Evolutionary conservation across 2,888 invertebrate genomes (phyloP), one percentile per base, ranked within the genome.

Genomic region (Liopterus haemorrhoidalis): DNA sequence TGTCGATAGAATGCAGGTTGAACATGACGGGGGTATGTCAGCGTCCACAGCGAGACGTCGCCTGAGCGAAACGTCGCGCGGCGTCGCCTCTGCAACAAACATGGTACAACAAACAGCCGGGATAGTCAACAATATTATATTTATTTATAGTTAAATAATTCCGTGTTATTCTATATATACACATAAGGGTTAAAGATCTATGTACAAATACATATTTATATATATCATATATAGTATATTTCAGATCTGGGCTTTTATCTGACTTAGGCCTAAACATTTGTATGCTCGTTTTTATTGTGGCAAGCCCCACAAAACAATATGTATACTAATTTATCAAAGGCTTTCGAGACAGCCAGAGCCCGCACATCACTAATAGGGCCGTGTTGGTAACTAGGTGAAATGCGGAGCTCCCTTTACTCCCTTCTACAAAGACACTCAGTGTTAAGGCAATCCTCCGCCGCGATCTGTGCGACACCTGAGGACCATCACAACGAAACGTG

Each of bases 181-280:
- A 60, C 53, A 57, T 58, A 61, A 55, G 60, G 58, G 59, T 59
- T 60, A 45, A 37, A 28, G 42, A 28, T 24, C 42, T 42, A 42
- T 42, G 16, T 42, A 42, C 42, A 42, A 41, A 35, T 42, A 60
- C 60, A 59, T 58, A 57, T 44, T 25, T 21, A 36, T 36, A 36
- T 49, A 50, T 59, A 4, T 31, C n/a, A 31, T 31, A 31, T 31
- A 33, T 41, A 33, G 28, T 35, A 28, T 36, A 42, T 36, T 25
- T 42, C 42, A 45, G 45, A 45, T 45, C 39, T 39, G 25, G 24
- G 24, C 14, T 33, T 21, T 18, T 31, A 35, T 41, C 35, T 41
- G 51, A 55, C 59, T 63, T 62, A 62, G 62, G 66, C 68, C 67
- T 66, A 63, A 61, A 61, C 61, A 64, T 66, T 64, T 66, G 66